These are phyloP conservation scores for Apeira syringaria DNA, from an alignment of 2,888 invertebrate genomes.

Conservation along the genomic window DNA sequence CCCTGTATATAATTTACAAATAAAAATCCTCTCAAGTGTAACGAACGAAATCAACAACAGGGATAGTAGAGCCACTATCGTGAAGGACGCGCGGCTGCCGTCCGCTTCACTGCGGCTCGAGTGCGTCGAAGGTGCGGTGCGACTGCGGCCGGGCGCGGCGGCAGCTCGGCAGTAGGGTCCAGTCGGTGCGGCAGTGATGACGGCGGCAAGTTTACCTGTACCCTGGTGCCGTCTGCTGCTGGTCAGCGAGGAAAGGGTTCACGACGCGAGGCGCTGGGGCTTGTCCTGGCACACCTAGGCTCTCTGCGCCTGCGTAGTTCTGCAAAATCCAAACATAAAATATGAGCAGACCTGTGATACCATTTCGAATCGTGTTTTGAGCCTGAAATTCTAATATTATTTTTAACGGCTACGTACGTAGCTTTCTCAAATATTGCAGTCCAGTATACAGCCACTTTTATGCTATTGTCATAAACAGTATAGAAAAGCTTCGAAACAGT, in stretches of 20 bases:
- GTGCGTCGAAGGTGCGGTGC: constrained; percentile 1
- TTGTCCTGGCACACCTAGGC: constrained; percentile 69
- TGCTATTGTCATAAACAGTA: too few relatives aligned
- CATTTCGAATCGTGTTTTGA: too few relatives aligned
- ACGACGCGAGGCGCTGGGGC: constrained; percentile 48
- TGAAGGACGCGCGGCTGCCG: neutral
- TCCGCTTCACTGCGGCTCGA: neutral
- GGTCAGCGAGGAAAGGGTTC: constrained; percentile 66
- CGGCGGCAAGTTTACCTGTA: constrained; percentile 49
- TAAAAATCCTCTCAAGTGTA: neutral
- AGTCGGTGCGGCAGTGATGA: constrained; percentile 19
- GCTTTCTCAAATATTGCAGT: too few relatives aligned
- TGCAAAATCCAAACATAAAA: too few relatives aligned
- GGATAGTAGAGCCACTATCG: constrained; percentile 8
- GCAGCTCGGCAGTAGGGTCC: too few relatives aligned
- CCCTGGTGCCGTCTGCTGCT: constrained; percentile 41
- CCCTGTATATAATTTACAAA: constrained; percentile 6
- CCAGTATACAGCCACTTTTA: too few relatives aligned
- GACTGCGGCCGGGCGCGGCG: constrained; percentile 4
- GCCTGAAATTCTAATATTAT: too few relatives aligned
- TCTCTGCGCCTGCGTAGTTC: constrained; percentile 69
- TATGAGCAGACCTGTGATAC: too few relatives aligned
- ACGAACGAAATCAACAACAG: constrained; percentile 4
- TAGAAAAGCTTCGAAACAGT: too few relatives aligned
- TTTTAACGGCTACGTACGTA: too few relatives aligned